Evolutionary conservation across 1,140 invertebrate species (phyloP).

Genomic region (Ostrea edulis): DNA sequence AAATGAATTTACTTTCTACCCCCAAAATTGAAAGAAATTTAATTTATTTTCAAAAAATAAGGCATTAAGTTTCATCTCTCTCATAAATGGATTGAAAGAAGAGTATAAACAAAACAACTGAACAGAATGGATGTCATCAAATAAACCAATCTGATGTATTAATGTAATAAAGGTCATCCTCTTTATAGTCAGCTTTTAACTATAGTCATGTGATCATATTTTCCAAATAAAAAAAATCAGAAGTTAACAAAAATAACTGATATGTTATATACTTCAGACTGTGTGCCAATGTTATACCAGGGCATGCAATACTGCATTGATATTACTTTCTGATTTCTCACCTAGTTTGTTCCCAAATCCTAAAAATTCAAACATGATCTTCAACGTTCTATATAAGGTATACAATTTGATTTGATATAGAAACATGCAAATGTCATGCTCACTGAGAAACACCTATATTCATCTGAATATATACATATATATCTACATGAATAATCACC

Average conservation of each 20-base stretch:
- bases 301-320: slow-evolving; percentile 7
- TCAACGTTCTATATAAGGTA: background rate
- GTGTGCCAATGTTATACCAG: background rate
- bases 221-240: background rate
- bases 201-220: background rate
- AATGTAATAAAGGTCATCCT: background rate
- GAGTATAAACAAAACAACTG: too few relatives aligned
- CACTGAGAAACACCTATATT: background rate
- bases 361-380: slow-evolving; percentile 17
- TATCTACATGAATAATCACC: too few relatives aligned
- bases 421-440: slow-evolving; percentile 6
- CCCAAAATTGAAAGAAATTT: background rate
- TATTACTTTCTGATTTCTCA: background rate
- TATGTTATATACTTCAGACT: slow-evolving; percentile 25
- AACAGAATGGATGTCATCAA: too few relatives aligned
- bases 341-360: slow-evolving; percentile 33
- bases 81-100: too few relatives aligned
- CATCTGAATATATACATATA: background rate
- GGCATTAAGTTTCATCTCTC: too few relatives aligned
- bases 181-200: background rate
- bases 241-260: background rate
- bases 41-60: background rate
- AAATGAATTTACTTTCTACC: background rate
- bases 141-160: background rate
- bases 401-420: background rate